Evolutionary conservation across 2,888 invertebrate genomes (phyloP).

Genomic region (Leucozona laternaria): DNA sequence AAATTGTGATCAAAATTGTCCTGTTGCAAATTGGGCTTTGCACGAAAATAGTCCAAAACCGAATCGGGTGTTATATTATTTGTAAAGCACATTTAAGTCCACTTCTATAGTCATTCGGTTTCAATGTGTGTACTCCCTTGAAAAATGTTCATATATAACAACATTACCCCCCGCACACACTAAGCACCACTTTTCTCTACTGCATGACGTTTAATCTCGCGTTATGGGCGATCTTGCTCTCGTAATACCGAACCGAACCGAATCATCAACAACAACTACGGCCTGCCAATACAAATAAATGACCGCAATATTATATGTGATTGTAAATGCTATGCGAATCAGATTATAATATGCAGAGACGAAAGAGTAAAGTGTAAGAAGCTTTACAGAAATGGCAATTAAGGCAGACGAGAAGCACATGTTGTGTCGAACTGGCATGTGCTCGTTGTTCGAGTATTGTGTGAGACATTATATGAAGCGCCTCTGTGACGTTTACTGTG

Average conservation of each 20-base stretch:
- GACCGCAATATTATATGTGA: constrained; percentile 55
- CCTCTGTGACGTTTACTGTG: constrained; percentile 30
- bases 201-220: constrained; percentile 48
- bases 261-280: constrained; percentile 14
- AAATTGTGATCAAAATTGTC: constrained; percentile 77
- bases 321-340: constrained; percentile 56
- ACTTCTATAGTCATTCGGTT: background rate
- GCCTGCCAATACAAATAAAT: constrained; percentile 58
- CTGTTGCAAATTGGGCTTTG: constrained; percentile 76
- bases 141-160: constrained; percentile 26
- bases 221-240: constrained; percentile 55
- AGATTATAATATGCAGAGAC: constrained; percentile 17
- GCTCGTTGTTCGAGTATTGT: constrained; percentile 26
- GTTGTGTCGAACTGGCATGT: constrained; percentile 58
- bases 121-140: constrained; percentile 44
- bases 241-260: constrained; percentile 31
- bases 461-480: background rate
- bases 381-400: constrained; percentile 50
- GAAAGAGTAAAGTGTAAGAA: constrained; percentile 22
- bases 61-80: constrained; percentile 79
- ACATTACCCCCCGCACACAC: constrained; percentile 40
- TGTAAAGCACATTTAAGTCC: constrained; percentile 15
- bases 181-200: background rate
- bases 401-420: constrained; percentile 64
- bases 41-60: constrained; percentile 80